These are phyloP conservation scores for Cotesia vestalis DNA, from an alignment of 1,140 invertebrate species.

Conservation along the genomic window DNA sequence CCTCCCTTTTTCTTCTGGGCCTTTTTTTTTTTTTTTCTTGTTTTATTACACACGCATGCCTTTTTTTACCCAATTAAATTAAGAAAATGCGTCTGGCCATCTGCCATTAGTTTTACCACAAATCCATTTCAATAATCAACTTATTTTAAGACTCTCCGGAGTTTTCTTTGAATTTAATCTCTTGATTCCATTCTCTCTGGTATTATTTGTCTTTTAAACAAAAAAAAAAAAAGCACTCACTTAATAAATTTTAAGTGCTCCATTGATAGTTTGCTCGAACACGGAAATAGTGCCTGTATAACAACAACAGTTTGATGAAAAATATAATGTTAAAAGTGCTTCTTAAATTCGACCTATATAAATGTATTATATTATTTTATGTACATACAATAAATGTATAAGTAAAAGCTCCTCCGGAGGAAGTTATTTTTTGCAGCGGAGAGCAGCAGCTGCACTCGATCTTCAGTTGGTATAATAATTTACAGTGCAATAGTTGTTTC, in stretches of 20 bases:
- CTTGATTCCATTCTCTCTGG: too few species aligned
- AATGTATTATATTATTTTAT: neutral
- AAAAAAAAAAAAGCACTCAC: too few species aligned
- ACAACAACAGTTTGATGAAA: too few species aligned
- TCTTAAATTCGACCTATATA: too few species aligned
- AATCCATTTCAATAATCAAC: neutral
- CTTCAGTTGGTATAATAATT: neutral
- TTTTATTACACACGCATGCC: conserved; percentile 1
- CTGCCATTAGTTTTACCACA: neutral
- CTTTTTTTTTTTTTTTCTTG: conserved; percentile 28
- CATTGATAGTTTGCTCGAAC: neutral
- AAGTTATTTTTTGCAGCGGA: conserved; percentile 33
- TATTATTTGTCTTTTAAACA: too few species aligned
- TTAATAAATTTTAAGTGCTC: too few species aligned
- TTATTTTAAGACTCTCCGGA: neutral
- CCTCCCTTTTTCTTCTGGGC: neutral
- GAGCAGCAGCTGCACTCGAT: conserved; percentile 63
- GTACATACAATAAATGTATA: neutral
- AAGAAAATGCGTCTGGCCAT: neutral
- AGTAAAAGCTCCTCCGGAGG: conserved; percentile 46
- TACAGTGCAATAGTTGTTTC: conserved; percentile 21
- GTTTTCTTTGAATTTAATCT: neutral
- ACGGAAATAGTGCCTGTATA: neutral
- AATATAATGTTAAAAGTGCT: too few species aligned
- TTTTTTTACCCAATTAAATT: neutral